A percentile compares a stretch with the other conserved stretches of the same genome.
Evolutionary conservation across 2,888 invertebrate genomes (phyloP).

Genomic region (Pandemis heparana): DNA sequence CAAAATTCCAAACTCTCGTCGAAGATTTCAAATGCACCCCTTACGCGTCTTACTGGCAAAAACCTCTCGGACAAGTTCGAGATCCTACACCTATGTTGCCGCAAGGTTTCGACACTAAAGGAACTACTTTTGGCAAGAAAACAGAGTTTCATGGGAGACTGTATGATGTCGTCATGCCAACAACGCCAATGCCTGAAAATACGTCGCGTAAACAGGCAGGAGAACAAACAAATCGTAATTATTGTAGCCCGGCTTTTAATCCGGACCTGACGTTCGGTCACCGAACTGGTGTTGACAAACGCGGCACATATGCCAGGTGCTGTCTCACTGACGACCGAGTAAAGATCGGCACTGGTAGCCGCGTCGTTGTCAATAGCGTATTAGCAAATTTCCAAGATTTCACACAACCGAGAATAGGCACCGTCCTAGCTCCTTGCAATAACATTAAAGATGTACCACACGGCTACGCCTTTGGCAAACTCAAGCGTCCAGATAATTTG

Average conservation of each 20-base stretch:
- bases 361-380: constrained; percentile 66
- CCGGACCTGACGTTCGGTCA: constrained; percentile 64
- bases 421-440: constrained; percentile 77
- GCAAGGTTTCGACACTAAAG: constrained; percentile 48
- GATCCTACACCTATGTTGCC: constrained; percentile 56
- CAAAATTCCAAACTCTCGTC: constrained; percentile 56
- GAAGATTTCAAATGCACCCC: constrained; percentile 55
- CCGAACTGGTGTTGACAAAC: constrained; percentile 58
- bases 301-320: constrained; percentile 66
- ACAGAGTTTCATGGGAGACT: constrained; percentile 44
- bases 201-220: constrained; percentile 48
- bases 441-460: constrained; percentile 77
- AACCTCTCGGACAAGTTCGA: constrained; percentile 49
- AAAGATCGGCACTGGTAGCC: constrained; percentile 65
- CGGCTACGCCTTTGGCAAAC: constrained; percentile 77
- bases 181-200: constrained; percentile 47
- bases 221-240: constrained; percentile 53
- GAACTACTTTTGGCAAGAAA: constrained; percentile 53
- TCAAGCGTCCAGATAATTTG: constrained; percentile 72
- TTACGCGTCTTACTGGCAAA: constrained; percentile 59
- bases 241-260: constrained; percentile 62
- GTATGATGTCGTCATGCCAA: constrained; percentile 58
- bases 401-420: constrained; percentile 69
- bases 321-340: constrained; percentile 75
- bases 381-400: constrained; percentile 71